Base-by-base conservation (phyloP, 2,113 vertebrate species). In the Xiphophorus hellerii region DNA sequence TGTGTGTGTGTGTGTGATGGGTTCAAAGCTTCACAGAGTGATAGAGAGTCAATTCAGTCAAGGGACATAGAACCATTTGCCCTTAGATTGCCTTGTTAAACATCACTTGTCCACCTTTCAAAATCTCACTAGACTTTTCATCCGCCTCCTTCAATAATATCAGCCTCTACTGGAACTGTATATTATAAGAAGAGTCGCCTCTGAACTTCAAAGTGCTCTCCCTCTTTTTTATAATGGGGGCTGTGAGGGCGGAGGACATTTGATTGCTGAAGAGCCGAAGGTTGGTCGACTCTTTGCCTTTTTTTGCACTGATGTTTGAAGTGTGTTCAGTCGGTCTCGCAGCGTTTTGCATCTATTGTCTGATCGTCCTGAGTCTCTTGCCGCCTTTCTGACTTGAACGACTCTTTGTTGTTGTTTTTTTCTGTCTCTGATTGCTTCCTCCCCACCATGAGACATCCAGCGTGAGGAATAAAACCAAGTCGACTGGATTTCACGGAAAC, bases 71-170 rank as follows among this genome's bases (percentile, higher is more conserved):
- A 84, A 79, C 78, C 42, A n/a, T 77, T 83, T 81, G 78, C 71
- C 85, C 87, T 71, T 62, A 82, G 84, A 90, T 87, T 87, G 77
- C 71, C 85, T 89, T 89, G 88, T 88, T 91, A 87, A 89, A 83
- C 82, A 88, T 69, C 83, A 77, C 88, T 91, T 85, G 84, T 88
- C 85, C 82, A 87, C 88, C 87, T 87, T 86, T 89, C 88, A 82
- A 74, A 87, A 79, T 84, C 82, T 84, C 84, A 66, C 64, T 62
- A 79, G 77, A 82, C 71, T 79, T 81, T 82, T 88, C 87, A 81
- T 84, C 75, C 71, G 84, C 85, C 84, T 76, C 25, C 62, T 80
- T 76, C 79, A 71, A 86, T 88, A 78, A 73, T 78, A 83, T 88
- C 84, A 87, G 70, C 82, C 75, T 20, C 62, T 14, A 37, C 78